Evolutionary conservation across 2,113 vertebrate genomes (phyloP), one percentile per base, ranked within the genome.

Genomic region (Neolamprologus devosi): DNA sequence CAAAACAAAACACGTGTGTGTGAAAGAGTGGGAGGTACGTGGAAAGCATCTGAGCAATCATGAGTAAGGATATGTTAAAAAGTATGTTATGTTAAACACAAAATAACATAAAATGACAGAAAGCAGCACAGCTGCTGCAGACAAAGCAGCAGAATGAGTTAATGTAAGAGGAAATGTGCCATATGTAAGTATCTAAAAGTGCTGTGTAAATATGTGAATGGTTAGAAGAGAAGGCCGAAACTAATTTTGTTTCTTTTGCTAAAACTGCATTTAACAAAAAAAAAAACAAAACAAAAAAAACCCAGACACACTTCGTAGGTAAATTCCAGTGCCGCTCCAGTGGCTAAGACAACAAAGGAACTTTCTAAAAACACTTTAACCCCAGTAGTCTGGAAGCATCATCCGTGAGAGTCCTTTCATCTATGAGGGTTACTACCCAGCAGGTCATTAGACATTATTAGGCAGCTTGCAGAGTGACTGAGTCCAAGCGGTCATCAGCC

Each of bases 401-500:
- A 82, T 30, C 65, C 26, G 30, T 10, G 4, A 14, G 35, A 63
- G 17, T 6, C 75, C 83, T 90, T 92, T 90, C 53, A 93, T 93
- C 83, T 87, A n/a, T 23, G 17, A 65, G 51, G 21, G 86, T 70
- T 28, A 21, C 54, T 12, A 58, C 47, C 14, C 33, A 21, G 82
- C 75, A 54, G 90, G 85, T 30, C 28, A 78, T 51, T 81, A 21
- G 83, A 58, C 8, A 13, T 89, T 81, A 93, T 92, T 87, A 86
- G 70, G 87, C 80, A 65, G 82, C 90, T 85, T 84, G 88, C 26
- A 68, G 87, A 87, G 80, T 81, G 91, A 90, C 87, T 63, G 58
- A 75, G 28, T 68, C 78, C 37, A 30, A 80, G 82, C 11, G 70
- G 85, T 95, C 93, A 90, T 90, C 88, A 89, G 82, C 88, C 70